These are phyloP conservation scores for Spheniscus humboldti DNA, from an alignment of 2,797 vertebrate species.

Conservation along the genomic window DNA sequence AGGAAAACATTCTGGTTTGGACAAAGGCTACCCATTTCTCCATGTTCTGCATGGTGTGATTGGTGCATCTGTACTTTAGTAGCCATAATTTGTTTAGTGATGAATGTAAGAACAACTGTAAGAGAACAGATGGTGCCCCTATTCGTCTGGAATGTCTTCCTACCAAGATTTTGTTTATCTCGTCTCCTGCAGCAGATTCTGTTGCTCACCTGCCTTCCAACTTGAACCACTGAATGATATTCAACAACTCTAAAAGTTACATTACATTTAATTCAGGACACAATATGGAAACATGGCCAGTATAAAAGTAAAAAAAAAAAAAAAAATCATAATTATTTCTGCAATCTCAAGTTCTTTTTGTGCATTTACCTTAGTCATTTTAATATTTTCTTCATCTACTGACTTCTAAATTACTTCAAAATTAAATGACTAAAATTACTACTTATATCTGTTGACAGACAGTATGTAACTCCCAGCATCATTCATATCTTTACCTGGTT, in stretches of 20 bases:
- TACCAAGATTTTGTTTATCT: neutral
- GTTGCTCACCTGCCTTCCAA: neutral
- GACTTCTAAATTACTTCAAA: neutral
- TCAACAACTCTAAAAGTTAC: neutral
- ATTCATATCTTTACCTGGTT: neutral
- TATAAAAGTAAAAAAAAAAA: neutral
- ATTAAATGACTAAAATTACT: neutral
- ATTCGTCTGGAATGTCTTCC: neutral
- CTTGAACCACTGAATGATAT: neutral
- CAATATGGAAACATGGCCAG: rapidly evolving
- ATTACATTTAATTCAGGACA: neutral
- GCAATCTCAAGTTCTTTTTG: neutral
- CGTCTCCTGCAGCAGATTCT: neutral
- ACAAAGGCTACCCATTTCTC: neutral
- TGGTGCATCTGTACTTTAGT: neutral
- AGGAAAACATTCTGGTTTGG: neutral
- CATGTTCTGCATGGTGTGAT: neutral
- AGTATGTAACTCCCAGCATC: neutral
- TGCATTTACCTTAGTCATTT: neutral
- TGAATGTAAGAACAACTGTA: neutral
- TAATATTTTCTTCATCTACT: neutral
- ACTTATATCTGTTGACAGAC: neutral
- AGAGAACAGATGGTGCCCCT: neutral
- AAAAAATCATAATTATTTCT: neutral
- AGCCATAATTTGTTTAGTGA: neutral